A percentile compares a stretch with the other conserved stretches of the same genome.
These are phyloP conservation scores for Oxyruncus cristatus DNA, from an alignment of 2,113 vertebrate species.

Conservation along the genomic window DNA sequence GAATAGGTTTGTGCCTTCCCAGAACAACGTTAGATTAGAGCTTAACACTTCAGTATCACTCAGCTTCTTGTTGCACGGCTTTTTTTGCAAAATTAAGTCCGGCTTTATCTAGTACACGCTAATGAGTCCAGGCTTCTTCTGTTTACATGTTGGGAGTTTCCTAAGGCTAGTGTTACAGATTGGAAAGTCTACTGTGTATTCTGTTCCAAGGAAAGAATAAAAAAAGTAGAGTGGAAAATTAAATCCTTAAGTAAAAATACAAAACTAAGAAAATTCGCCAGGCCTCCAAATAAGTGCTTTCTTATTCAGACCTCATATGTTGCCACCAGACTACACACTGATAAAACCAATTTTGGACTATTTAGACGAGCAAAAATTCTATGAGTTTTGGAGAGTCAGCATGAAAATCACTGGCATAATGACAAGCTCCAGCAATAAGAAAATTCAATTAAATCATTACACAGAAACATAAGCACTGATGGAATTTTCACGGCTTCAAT, in stretches of 20 bases:
- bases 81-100: background rate
- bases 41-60: background rate
- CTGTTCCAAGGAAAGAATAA: background rate
- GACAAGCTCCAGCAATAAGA: conserved; percentile 14
- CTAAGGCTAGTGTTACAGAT: background rate
- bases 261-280: background rate
- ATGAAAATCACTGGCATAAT: conserved; percentile 24
- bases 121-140: background rate
- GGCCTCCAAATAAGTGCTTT: background rate
- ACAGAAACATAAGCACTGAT: conserved; percentile 31
- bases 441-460: conserved; percentile 61
- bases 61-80: background rate
- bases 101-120: background rate
- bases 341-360: conserved; percentile 27
- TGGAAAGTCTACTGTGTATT: background rate
- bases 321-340: conserved; percentile 5
- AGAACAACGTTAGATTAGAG: conserved; percentile 20
- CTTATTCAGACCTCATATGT: background rate
- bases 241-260: conserved; percentile 25
- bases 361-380: conserved; percentile 9
- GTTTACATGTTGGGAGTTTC: background rate
- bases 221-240: background rate
- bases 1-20: conserved; percentile 3
- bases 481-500: conserved; percentile 50
- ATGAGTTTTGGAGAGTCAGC: conserved; percentile 10